Evolutionary conservation across 2,113 vertebrate genomes (phyloP).

Genomic region (Crotalus tigris): DNA sequence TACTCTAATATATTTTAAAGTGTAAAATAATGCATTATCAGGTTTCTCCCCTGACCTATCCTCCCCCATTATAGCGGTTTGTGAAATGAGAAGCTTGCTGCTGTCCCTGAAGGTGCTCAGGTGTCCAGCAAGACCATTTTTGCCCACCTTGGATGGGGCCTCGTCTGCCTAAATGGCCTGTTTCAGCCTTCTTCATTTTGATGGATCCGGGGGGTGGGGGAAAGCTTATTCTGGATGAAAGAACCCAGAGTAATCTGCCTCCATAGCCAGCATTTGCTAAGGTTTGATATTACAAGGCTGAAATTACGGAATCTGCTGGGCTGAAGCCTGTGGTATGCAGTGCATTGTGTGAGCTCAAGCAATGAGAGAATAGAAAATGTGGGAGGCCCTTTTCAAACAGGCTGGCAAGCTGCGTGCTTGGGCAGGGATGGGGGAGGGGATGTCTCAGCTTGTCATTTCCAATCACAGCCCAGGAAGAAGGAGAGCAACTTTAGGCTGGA

Average conservation of each 20-base stretch:
- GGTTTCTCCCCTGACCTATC: constrained; percentile 46
- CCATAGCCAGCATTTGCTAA: not conserved
- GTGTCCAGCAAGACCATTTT: not conserved
- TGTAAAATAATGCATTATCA: constrained; percentile 47
- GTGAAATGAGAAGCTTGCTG: constrained; percentile 38
- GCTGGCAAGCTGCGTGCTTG: not conserved
- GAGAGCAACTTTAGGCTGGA: not conserved
- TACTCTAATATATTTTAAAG: constrained; percentile 52
- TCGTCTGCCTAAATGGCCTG: not conserved
- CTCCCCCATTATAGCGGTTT: constrained; percentile 18
- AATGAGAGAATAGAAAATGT: not conserved
- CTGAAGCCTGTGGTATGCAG: not conserved
- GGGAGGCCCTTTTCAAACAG: not conserved
- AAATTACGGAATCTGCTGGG: not conserved
- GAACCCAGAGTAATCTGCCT: not conserved
- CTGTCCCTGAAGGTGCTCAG: constrained; percentile 9
- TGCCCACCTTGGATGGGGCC: not conserved
- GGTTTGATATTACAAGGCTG: not conserved
- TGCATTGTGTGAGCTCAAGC: not conserved
- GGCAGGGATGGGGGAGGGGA: not conserved
- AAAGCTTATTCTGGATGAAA: not conserved
- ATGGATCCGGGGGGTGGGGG: not conserved
- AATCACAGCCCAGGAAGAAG: not conserved
- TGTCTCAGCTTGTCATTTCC: not conserved
- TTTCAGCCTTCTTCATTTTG: not conserved